Conservation (phyloP, 2,888 invertebrate species). For the Neoascia interrupta region DNA sequence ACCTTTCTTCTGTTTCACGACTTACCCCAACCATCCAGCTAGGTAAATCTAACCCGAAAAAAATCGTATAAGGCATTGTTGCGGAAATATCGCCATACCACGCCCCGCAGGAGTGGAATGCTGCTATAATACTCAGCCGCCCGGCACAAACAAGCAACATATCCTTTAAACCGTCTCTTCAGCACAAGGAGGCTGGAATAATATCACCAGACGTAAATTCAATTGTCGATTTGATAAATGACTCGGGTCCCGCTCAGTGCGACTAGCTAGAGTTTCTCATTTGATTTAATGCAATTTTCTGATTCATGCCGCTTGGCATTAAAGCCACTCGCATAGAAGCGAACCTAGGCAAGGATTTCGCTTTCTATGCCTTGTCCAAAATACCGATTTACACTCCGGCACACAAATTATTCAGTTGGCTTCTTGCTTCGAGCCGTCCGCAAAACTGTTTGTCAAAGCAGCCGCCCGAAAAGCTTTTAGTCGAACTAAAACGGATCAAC, state of each 20-base stretch:
- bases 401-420: slow-evolving; percentile 32
- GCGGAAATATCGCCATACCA: slow-evolving; percentile 15
- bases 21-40: slow-evolving; percentile 32
- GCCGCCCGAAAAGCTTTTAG: slow-evolving; percentile 46
- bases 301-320: slow-evolving; percentile 59
- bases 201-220: slow-evolving; percentile 58
- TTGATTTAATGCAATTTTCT: slow-evolving; percentile 69
- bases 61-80: slow-evolving; percentile 12
- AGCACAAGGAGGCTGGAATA: slow-evolving; percentile 26
- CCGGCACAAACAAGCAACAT: slow-evolving; percentile 33
- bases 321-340: slow-evolving; percentile 9
- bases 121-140: neutral
- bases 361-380: slow-evolving; percentile 34
- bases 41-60: neutral
- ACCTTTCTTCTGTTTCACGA: slow-evolving; percentile 64
- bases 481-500: slow-evolving; percentile 35
- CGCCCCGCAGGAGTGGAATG: slow-evolving; percentile 12
- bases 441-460: slow-evolving; percentile 46
- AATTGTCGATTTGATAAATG: slow-evolving; percentile 69
- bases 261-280: slow-evolving; percentile 38
- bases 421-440: slow-evolving; percentile 28
- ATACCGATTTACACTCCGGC: slow-evolving; percentile 49
- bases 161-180: slow-evolving; percentile 25
- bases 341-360: slow-evolving; percentile 12
- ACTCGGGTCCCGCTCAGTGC: slow-evolving; percentile 25